phyloP scores from a whole-genome alignment of 92 coral and sea anemone species.

The Galaxea fascicularis region DNA sequence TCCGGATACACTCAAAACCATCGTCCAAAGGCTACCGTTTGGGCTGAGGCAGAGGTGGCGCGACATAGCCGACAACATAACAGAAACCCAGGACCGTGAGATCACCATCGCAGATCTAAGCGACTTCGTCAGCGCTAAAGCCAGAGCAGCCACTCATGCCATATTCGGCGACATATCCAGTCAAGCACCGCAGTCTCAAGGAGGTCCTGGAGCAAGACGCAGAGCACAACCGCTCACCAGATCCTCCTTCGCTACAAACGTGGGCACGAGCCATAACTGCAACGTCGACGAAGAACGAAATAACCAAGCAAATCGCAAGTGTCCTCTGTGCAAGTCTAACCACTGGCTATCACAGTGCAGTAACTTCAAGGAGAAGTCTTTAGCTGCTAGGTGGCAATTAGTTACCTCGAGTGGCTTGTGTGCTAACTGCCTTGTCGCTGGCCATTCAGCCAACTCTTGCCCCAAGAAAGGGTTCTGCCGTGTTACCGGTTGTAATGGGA shows the following conservation, averaged over 20 bases:
- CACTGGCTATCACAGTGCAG: slow-evolving; percentile 78
- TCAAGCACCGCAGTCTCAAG: not conserved
- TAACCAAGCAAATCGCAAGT: slow-evolving; percentile 29
- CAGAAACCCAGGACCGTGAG: slow-evolving; percentile 50
- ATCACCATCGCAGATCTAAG: slow-evolving; percentile 47
- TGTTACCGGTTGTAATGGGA: slow-evolving; percentile 65
- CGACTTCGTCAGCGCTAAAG: slow-evolving; percentile 35
- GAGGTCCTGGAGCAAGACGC: slow-evolving; percentile 11
- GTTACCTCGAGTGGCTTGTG: slow-evolving; percentile 45
- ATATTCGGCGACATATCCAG: slow-evolving; percentile 57
- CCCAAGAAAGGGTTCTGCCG: slow-evolving; percentile 64
- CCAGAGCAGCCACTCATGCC: slow-evolving; percentile 65
- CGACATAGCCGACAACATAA: slow-evolving; percentile 47
- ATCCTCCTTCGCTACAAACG: slow-evolving; percentile 21
- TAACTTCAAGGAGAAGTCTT: slow-evolving; percentile 50
- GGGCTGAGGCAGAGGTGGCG: slow-evolving; percentile 59
- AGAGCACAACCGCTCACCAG: slow-evolving; percentile 5
- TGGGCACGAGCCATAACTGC: not conserved
- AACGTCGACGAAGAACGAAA: not conserved
- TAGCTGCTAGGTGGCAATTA: slow-evolving; percentile 53
- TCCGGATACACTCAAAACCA: slow-evolving; percentile 54
- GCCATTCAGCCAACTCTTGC: slow-evolving; percentile 60
- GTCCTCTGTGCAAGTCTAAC: slow-evolving; percentile 45
- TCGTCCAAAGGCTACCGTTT: slow-evolving; percentile 53
- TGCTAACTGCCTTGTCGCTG: slow-evolving; percentile 64